Evolutionary conservation across 2,113 vertebrate species (phyloP).

Genomic region (Okapia johnstoni): DNA sequence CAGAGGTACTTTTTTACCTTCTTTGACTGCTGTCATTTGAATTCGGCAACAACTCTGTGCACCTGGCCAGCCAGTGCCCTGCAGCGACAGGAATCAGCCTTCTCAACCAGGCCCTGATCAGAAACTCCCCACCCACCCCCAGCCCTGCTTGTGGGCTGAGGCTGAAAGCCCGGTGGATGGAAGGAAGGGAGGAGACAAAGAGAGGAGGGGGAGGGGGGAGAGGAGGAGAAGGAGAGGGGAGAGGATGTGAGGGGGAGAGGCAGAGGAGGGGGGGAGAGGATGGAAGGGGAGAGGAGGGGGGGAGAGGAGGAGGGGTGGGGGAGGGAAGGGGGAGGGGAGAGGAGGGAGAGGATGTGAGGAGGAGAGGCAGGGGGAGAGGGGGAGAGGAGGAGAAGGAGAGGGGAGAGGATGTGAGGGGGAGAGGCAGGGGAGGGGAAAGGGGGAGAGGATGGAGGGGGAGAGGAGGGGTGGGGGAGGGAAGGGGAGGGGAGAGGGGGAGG

Average conservation of each 20-base stretch:
- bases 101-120: neutral
- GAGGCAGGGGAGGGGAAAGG: too few species aligned
- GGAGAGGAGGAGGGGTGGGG: too few species aligned
- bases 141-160: neutral
- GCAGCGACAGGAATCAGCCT: neutral
- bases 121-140: neutral
- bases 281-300: neutral
- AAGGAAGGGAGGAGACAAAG: neutral
- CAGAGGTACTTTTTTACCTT: neutral
- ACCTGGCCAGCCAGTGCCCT: neutral
- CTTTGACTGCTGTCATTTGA: neutral
- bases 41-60: neutral
- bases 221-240: too few species aligned
- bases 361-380: too few species aligned
- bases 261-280: too few species aligned
- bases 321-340: too few species aligned
- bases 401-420: too few species aligned
- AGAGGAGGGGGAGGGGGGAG: neutral
- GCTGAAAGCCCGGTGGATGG: neutral
- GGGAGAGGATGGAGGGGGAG: fast-evolving
- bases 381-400: too few species aligned
- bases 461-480: fast-evolving
- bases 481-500: too few species aligned
- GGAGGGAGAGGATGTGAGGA: fast-evolving
- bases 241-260: too few species aligned